Conservation (phyloP, 2,888 invertebrate species). For the Oscheius sp. region DNA sequence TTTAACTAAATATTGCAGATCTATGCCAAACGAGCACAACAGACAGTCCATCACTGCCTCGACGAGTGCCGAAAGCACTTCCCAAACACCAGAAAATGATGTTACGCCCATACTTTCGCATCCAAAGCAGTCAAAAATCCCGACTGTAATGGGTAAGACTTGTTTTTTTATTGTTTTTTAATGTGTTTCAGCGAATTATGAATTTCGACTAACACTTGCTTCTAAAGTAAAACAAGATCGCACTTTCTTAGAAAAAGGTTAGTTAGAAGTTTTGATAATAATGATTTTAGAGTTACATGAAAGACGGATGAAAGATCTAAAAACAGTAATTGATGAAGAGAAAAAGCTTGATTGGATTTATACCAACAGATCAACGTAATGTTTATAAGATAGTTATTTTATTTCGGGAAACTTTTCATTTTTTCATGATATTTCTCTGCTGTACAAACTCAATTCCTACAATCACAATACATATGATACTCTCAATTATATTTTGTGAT, state of each 20-base stretch:
- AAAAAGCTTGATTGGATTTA: constrained; percentile 26
- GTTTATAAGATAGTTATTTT: not conserved
- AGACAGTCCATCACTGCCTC: too few relatives aligned
- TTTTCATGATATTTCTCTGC: too few relatives aligned
- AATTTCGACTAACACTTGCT: not conserved
- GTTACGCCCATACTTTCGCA: too few relatives aligned
- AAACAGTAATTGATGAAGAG: constrained; percentile 4
- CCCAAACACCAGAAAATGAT: too few relatives aligned
- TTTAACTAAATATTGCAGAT: too few relatives aligned
- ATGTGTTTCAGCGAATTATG: not conserved
- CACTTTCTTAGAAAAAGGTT: not conserved
- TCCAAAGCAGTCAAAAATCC: too few relatives aligned
- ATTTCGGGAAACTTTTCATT: too few relatives aligned
- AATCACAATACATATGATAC: not conserved
- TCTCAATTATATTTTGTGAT: not conserved
- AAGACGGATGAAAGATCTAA: not conserved
- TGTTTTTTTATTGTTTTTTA: not conserved
- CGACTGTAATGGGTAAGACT: not conserved
- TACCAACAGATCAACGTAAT: not conserved
- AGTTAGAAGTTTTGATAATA: not conserved
- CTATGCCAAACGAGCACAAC: too few relatives aligned
- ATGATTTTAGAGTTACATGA: constrained; percentile 15
- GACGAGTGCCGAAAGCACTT: too few relatives aligned
- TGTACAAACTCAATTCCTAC: not conserved
- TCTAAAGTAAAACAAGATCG: not conserved